Conservation (phyloP, 2,113 vertebrate species). For the Plecotus auritus region DNA sequence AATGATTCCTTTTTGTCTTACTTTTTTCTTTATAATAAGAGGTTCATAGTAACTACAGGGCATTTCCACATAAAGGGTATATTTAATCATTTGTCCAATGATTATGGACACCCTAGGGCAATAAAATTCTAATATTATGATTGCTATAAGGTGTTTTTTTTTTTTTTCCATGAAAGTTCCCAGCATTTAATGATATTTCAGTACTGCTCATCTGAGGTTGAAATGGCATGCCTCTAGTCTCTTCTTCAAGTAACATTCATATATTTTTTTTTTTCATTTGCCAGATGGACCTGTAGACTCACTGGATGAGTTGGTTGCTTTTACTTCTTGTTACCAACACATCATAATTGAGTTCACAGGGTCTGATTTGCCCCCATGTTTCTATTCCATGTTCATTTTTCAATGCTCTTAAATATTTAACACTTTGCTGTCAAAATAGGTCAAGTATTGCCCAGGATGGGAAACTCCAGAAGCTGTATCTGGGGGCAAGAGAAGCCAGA, state of each 20-base stretch:
- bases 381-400: conserved; percentile 46
- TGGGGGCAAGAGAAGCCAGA: background rate
- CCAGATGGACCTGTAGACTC: background rate
- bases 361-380: background rate
- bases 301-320: background rate
- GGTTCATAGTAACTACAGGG: conserved; percentile 68
- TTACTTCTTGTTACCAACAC: background rate
- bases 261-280: conserved; percentile 29
- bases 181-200: conserved; percentile 69
- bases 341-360: conserved; percentile 7
- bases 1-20: conserved; percentile 74
- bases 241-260: too few relatives aligned
- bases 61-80: conserved; percentile 71
- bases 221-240: conserved; percentile 55
- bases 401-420: conserved; percentile 45
- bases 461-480: background rate
- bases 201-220: conserved; percentile 70
- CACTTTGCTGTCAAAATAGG: background rate
- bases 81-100: conserved; percentile 71
- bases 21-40: conserved; percentile 78
- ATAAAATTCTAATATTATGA: conserved; percentile 65
- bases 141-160: conserved; percentile 69
- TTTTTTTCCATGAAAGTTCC: conserved; percentile 67
- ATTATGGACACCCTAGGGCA: background rate
- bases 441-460: background rate